Conservation (phyloP, 2,113 vertebrate genomes). For the Misgurnus mizolepis region DNA sequence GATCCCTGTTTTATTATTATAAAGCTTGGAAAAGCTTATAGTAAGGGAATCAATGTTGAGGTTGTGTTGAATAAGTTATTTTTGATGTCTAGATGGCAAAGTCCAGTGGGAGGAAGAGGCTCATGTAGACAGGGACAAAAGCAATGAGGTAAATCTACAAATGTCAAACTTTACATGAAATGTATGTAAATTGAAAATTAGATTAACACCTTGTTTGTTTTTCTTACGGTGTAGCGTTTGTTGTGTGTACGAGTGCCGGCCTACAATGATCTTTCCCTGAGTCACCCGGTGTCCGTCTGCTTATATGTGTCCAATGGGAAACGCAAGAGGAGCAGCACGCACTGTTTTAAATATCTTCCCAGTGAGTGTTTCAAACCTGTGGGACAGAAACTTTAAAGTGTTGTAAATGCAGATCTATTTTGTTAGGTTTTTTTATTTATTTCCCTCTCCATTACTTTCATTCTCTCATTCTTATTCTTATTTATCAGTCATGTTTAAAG, state of each 20-base stretch:
- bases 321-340: constrained; percentile 86
- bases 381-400: too few species aligned
- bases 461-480: not conserved
- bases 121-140: constrained; percentile 81
- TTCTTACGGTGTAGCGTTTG: constrained; percentile 65
- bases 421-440: not conserved
- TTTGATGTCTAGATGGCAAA: constrained; percentile 79
- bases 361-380: constrained; percentile 67
- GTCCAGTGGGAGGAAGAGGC: constrained; percentile 91
- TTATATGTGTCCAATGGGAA: constrained; percentile 89
- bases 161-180: too few species aligned
- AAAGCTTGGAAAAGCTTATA: too few species aligned
- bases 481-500: constrained; percentile 75
- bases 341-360: constrained; percentile 88
- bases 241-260: constrained; percentile 81
- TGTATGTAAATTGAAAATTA: not conserved
- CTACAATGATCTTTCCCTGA: constrained; percentile 82
- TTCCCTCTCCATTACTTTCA: not conserved
- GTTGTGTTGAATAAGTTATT: constrained; percentile 2
- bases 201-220: constrained; percentile 7
- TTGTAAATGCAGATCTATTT: too few species aligned
- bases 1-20: too few species aligned
- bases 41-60: not conserved
- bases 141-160: constrained; percentile 78
- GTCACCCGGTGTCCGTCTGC: constrained; percentile 80